A percentile compares a stretch with the other conserved stretches of the same genome.
Evolutionary conservation across 2,113 vertebrate species (phyloP).

Genomic region (Herpailurus yagouaroundi): DNA sequence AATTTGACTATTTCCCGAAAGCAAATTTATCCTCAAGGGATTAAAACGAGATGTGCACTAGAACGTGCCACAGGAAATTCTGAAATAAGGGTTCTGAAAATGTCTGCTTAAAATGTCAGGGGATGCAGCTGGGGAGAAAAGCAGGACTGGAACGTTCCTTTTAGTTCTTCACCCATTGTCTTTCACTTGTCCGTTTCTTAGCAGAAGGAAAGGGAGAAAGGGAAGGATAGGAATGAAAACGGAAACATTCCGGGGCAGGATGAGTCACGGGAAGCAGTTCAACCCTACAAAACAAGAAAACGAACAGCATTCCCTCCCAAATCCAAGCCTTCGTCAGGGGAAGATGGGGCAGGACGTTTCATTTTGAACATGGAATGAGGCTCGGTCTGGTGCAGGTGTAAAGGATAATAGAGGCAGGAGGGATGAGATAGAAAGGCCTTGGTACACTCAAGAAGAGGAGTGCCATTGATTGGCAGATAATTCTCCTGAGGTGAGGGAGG

Average conservation of each 20-base stretch:
- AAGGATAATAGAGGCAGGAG: background rate
- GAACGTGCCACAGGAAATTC: background rate
- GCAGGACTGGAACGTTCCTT: background rate
- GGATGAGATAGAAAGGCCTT: background rate
- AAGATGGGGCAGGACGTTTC: background rate
- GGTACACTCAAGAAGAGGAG: background rate
- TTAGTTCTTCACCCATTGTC: background rate
- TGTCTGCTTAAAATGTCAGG: background rate
- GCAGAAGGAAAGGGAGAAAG: background rate
- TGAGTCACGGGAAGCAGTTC: background rate
- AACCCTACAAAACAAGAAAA: background rate
- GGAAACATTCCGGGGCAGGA: background rate
- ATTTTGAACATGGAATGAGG: background rate
- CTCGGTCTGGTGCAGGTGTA: background rate
- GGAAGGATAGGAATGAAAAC: background rate
- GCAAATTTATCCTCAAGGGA: slow-evolving; percentile 26
- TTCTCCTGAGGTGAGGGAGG: background rate
- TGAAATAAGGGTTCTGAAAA: slow-evolving; percentile 38
- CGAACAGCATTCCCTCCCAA: background rate
- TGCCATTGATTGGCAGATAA: background rate
- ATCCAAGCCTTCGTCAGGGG: background rate
- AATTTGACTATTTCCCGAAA: slow-evolving; percentile 41
- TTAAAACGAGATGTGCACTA: slow-evolving; percentile 34
- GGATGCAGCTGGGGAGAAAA: background rate
- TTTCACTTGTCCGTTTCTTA: background rate